These are phyloP conservation scores for Helicoverpa armigera DNA, from an alignment of 1,140 invertebrate genomes.

Conservation along the genomic window DNA sequence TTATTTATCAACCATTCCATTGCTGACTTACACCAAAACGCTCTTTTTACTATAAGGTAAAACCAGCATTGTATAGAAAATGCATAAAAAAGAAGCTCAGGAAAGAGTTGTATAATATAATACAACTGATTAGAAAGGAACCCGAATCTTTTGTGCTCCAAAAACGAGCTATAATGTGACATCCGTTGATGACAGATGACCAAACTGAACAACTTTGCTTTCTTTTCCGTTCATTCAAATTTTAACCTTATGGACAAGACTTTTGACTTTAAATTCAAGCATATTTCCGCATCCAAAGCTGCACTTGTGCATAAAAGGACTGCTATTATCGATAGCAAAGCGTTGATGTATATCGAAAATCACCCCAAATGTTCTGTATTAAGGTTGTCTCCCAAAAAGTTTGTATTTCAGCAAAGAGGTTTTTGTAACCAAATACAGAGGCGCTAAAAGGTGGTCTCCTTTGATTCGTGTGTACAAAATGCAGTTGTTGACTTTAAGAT, in stretches of 20 bases:
- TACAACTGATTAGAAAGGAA: constrained; percentile 65
- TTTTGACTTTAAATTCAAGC: not conserved
- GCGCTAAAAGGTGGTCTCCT: constrained; percentile 79
- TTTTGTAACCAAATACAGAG: constrained; percentile 71
- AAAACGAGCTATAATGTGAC: constrained; percentile 77
- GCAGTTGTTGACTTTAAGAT: constrained; percentile 40
- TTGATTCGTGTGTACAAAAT: constrained; percentile 51
- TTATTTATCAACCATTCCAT: constrained; percentile 3
- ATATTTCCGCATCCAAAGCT: not conserved
- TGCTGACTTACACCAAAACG: not conserved
- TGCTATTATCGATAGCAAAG: not conserved
- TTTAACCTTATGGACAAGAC: not conserved
- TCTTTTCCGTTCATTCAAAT: not conserved
- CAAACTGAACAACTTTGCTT: constrained; percentile 23
- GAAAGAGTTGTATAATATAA: constrained; percentile 40
- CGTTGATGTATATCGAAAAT: not conserved
- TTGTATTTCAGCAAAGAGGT: constrained; percentile 10
- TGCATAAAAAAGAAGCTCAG: not conserved
- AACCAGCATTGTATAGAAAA: constrained; percentile 12
- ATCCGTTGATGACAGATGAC: constrained; percentile 81
- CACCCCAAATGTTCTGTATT: not conserved
- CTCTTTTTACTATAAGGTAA: not conserved
- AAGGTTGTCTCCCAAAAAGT: not conserved
- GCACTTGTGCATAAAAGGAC: not conserved
- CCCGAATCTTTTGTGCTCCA: constrained; percentile 68